A percentile compares a stretch with the other conserved stretches of the same genome.
Evolutionary conservation across 1,140 invertebrate species (phyloP).

Genomic region (Trichonephila inaurata): DNA sequence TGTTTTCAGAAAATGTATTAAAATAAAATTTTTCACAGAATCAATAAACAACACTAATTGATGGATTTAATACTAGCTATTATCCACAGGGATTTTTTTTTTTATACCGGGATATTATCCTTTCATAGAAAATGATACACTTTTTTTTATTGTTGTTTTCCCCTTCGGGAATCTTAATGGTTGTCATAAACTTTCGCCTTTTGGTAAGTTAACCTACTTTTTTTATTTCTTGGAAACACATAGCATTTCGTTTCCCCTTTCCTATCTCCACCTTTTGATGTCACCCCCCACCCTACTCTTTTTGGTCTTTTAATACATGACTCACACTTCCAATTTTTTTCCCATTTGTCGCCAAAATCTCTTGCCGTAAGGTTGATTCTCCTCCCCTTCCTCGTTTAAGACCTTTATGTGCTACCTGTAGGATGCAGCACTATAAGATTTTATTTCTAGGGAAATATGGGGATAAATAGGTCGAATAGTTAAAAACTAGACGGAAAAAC

Average conservation of each 20-base stretch:
- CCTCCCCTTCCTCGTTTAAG: not conserved
- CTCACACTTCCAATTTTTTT: not conserved
- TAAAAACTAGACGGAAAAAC: no score
- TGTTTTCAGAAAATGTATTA: no score
- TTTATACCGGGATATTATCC: not conserved
- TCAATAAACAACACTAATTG: no score
- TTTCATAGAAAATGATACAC: not conserved
- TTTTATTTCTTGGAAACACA: conserved; percentile 42
- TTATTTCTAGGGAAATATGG: no score
- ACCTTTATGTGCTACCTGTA: no score
- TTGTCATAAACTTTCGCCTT: conserved; percentile 1
- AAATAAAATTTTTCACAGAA: no score
- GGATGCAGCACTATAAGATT: no score
- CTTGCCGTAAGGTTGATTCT: not conserved
- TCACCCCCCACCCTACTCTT: not conserved
- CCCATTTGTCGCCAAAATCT: not conserved
- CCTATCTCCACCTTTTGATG: conserved; percentile 4
- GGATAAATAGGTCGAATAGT: no score
- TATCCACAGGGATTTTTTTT: not conserved
- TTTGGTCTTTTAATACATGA: conserved; percentile 6
- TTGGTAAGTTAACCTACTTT: conserved; percentile 52
- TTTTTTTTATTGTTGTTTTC: not conserved
- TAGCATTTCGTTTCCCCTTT: not conserved
- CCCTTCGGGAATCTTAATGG: conserved; percentile 2
- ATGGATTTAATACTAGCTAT: no score